Percentiles rank a stretch among this genome's conserved stretches.
These are phyloP conservation scores for Mesochorus sp. DNA, from an alignment of 2,888 invertebrate genomes.

Conservation along the genomic window DNA sequence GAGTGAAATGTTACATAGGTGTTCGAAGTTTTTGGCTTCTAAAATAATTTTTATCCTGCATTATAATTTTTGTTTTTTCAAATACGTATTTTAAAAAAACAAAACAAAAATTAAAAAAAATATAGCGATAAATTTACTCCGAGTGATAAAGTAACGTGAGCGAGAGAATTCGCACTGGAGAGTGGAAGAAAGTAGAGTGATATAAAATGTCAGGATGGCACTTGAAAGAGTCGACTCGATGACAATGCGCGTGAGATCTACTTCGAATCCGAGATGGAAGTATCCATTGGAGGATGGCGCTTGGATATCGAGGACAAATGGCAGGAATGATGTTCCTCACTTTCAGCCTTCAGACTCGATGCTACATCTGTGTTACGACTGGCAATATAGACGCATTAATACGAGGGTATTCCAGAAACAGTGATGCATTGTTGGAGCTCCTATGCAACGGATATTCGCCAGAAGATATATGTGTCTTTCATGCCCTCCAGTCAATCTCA, in stretches of 20 bases:
- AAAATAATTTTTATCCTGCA: too few species aligned
- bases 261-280: not conserved
- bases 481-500: conserved; percentile 23
- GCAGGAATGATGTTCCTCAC: not conserved
- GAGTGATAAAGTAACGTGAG: not conserved
- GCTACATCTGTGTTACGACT: not conserved
- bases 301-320: not conserved
- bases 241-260: not conserved
- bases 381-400: not conserved
- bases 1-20: too few species aligned
- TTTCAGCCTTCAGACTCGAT: not conserved
- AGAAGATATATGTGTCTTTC: not conserved
- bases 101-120: too few species aligned
- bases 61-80: too few species aligned
- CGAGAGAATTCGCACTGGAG: not conserved
- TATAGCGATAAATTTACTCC: not conserved
- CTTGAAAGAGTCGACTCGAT: not conserved
- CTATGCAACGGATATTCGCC: not conserved
- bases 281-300: conserved; percentile 1
- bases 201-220: not conserved
- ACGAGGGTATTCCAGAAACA: not conserved
- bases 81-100: too few species aligned
- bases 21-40: too few species aligned
- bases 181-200: not conserved
- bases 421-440: not conserved